These are phyloP conservation scores for Andrena haemorrhoa DNA, from an alignment of 2,888 invertebrate genomes.

Conservation along the genomic window DNA sequence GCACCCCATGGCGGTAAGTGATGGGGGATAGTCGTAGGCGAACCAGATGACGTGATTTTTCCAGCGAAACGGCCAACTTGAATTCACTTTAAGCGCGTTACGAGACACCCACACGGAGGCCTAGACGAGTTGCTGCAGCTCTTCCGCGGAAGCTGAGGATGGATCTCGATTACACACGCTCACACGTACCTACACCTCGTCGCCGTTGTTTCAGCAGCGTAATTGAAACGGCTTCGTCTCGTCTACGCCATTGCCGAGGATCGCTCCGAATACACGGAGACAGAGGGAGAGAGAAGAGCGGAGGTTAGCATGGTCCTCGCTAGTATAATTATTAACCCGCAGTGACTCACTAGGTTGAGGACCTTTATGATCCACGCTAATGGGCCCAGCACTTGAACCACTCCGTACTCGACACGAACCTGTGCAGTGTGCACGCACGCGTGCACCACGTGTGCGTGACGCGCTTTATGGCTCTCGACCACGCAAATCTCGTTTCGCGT, in stretches of 20 bases:
- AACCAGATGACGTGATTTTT: background rate
- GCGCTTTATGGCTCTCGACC: slow-evolving; percentile 67
- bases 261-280: slow-evolving; percentile 42
- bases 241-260: slow-evolving; percentile 27
- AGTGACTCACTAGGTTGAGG: slow-evolving; percentile 80
- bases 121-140: too few species aligned
- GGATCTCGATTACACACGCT: slow-evolving; percentile 3
- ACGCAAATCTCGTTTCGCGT: slow-evolving; percentile 71
- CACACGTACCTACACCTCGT: background rate
- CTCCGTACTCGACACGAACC: slow-evolving; percentile 26
- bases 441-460: slow-evolving; percentile 34
- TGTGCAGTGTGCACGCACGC: background rate
- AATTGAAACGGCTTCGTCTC: slow-evolving; percentile 24
- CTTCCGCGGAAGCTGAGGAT: too few species aligned
- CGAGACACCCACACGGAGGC: too few species aligned
- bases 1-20: slow-evolving; percentile 7
- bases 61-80: background rate
- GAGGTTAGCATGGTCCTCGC: slow-evolving; percentile 55
- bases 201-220: slow-evolving; percentile 20
- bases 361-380: slow-evolving; percentile 80
- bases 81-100: background rate
- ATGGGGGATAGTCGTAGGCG: background rate
- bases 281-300: slow-evolving; percentile 18
- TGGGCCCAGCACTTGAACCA: slow-evolving; percentile 66
- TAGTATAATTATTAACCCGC: slow-evolving; percentile 75